Base-by-base conservation (phyloP, 2,797 vertebrate species). In the Galago senegalensis region DNA sequence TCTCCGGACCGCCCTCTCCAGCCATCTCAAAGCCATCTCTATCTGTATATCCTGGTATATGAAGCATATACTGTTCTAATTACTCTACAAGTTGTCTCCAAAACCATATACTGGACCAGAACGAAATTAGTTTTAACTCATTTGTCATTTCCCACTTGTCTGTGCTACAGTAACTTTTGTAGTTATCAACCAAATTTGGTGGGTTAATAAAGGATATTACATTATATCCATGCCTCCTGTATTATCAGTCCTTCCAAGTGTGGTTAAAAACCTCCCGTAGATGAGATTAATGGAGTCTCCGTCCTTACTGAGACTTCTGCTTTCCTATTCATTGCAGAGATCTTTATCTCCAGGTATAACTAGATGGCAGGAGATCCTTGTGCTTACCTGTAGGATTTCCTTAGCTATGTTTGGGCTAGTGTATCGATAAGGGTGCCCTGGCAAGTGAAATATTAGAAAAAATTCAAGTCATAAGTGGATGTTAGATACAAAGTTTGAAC, bases 91-190 rank as follows among this genome's bases (percentile, higher is more conserved):
- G n/a, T 91, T 92, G 58, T 80, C 60, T 94, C 60, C 34, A 65
- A 43, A 93, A 73, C 83, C 65, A 43, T 81, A 79, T 60, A 21
- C n/a, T 81, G 14, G 56, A 81, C 72, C 70, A 95, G 40, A 91
- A 69, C 88, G 60, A 89, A 93, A 84, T 63, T 29, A 23, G 69
- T 85, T 95, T 95, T 92, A 90, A 91, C 12, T 82, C 76, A 93
- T 65, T 27, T 61, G 53, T 25, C 72, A 93, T 94, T 94, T 96
- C 73, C 91, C 37, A 90, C 77, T 34, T 88, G 31, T 87, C 37
- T 27, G 29, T 61, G 46, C 43, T 63, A 89, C 1, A 53, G 40
- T 69, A 95, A 85, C 65, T 96, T 96, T 56, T 85, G 63, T 46
- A 82, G n/a, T 10, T n/a, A 37, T 27, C 60, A 21, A 91, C 81